phyloP scores from a whole-genome alignment of 1,140 invertebrate species.

The Aporrectodea caliginosa region DNA sequence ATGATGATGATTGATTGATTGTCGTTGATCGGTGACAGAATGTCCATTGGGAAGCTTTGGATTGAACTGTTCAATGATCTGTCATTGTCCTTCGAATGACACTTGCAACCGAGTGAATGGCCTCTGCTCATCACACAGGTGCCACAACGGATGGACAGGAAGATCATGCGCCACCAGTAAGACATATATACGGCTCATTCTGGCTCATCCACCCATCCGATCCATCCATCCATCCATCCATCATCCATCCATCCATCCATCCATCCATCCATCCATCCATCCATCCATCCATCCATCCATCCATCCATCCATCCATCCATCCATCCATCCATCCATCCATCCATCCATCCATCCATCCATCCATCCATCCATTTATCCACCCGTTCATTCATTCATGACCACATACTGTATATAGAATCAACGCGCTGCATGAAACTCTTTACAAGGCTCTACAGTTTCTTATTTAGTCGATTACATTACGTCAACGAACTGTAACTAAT shows the following conservation, averaged over 20 bases:
- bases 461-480: no score
- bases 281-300: background rate
- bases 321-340: background rate
- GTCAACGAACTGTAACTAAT: background rate
- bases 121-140: slow-evolving; percentile 13
- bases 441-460: no score
- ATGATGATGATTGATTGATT: no score
- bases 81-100: slow-evolving; percentile 11
- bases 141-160: background rate
- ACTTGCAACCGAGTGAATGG: slow-evolving; percentile 11
- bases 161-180: background rate
- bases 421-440: no score
- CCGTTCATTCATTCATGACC: background rate
- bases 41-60: slow-evolving; percentile 4
- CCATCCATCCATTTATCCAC: background rate
- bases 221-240: background rate
- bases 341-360: background rate
- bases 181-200: background rate
- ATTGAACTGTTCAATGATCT: background rate
- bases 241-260: background rate
- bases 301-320: background rate
- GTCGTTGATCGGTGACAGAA: background rate
- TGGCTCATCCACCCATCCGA: background rate
- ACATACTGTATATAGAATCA: background rate
- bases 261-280: background rate